Conservation (phyloP, 1,140 invertebrate species). For the Drosophila setifemur region DNA sequence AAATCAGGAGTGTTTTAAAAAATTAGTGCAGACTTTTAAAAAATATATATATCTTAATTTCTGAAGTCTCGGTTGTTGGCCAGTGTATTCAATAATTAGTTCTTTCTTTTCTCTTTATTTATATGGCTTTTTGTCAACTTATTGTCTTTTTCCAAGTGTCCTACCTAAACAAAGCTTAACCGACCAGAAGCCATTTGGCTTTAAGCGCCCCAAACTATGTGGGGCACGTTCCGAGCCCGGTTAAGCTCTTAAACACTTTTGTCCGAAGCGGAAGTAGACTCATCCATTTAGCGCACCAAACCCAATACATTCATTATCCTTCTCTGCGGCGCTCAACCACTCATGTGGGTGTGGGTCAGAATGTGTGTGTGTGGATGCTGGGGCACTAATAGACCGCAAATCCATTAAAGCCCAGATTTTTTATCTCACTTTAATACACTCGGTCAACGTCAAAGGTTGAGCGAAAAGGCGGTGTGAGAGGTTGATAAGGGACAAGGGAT, state of each 20-base stretch:
- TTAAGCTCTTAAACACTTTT: slow-evolving; percentile 57
- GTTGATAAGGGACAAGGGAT: neutral
- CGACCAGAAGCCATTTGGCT: slow-evolving; percentile 37
- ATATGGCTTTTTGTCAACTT: neutral
- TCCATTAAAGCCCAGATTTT: slow-evolving; percentile 78
- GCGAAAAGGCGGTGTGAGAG: neutral
- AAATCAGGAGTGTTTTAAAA: too few relatives aligned
- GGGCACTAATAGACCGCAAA: slow-evolving; percentile 77
- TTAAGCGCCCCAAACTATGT: slow-evolving; percentile 36
- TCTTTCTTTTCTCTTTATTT: neutral
- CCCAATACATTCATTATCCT: slow-evolving; percentile 75
- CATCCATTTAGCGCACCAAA: slow-evolving; percentile 65
- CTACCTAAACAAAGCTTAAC: slow-evolving; percentile 38
- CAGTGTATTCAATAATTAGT: neutral
- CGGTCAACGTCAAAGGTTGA: slow-evolving; percentile 76
- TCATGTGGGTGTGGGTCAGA: slow-evolving; percentile 3
- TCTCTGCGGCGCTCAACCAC: slow-evolving; percentile 2
- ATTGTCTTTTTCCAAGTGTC: slow-evolving; percentile 3
- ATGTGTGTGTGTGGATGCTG: slow-evolving; percentile 12
- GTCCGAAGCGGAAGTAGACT: slow-evolving; percentile 61
- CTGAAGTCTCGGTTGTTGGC: too few relatives aligned
- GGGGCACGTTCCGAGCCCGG: slow-evolving; percentile 2
- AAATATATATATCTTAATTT: too few relatives aligned
- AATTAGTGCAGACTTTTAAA: too few relatives aligned
- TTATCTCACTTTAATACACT: slow-evolving; percentile 80